Percentiles rank a stretch among this genome's conserved stretches.
Evolutionary conservation across 2,113 vertebrate species (phyloP).

Genomic region (Grantiella picta): DNA sequence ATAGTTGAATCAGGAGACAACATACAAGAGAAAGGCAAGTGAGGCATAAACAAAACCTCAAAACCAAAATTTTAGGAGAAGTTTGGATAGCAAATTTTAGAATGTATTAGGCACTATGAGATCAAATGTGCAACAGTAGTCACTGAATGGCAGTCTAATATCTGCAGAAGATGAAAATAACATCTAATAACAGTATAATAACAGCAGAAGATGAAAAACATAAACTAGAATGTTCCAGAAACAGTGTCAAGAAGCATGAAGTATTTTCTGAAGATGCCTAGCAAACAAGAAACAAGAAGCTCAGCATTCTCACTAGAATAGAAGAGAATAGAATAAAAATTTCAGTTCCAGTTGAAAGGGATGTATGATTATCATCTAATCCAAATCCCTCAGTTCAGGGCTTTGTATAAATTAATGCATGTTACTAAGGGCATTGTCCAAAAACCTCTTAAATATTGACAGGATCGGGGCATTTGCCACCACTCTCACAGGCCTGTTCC

Average conservation of each 20-base stretch:
- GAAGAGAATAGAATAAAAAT: background rate
- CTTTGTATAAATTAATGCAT: background rate
- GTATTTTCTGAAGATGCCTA: background rate
- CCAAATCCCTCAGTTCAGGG: background rate
- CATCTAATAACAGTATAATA: background rate
- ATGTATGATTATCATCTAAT: background rate
- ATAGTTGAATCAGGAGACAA: background rate
- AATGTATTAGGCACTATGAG: background rate
- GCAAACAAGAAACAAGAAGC: rapidly evolving
- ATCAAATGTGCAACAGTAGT: background rate
- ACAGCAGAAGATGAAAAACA: background rate
- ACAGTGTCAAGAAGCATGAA: background rate
- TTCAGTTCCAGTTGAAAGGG: background rate
- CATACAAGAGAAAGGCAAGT: background rate
- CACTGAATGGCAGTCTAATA: background rate
- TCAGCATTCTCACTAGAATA: background rate
- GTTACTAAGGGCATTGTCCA: background rate
- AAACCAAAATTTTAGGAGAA: background rate
- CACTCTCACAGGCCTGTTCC: background rate
- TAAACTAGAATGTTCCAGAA: background rate
- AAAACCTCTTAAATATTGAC: background rate
- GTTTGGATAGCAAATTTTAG: background rate
- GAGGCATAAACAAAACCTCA: background rate
- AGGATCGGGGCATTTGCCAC: rapidly evolving
- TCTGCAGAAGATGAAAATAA: background rate